These are phyloP conservation scores for Junonia oenone DNA, from an alignment of 2,888 invertebrate genomes.

Conservation along the genomic window DNA sequence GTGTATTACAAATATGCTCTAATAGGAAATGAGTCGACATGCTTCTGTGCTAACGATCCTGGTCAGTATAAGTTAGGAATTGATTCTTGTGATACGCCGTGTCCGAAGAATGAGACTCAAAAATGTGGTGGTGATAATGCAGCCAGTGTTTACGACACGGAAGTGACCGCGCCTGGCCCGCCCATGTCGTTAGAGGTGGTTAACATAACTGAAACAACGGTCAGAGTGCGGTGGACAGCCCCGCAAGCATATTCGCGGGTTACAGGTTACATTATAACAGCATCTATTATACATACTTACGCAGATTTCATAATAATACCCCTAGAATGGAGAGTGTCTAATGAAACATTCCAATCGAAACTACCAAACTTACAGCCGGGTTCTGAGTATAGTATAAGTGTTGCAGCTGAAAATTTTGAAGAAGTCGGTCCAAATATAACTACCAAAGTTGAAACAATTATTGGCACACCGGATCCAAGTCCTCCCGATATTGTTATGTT, in stretches of 20 bases:
- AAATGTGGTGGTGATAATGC: conserved; percentile 84
- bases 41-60: conserved; percentile 66
- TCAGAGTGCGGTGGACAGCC: conserved; percentile 79
- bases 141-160: conserved; percentile 85
- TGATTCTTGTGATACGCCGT: conserved; percentile 76
- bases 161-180: conserved; percentile 83
- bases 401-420: conserved; percentile 82
- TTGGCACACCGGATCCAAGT: conserved; percentile 85
- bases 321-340: conserved; percentile 80
- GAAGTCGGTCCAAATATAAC: conserved; percentile 80
- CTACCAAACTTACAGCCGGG: conserved; percentile 85
- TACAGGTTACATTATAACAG: conserved; percentile 77
- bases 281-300: conserved; percentile 77
- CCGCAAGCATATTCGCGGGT: conserved; percentile 77
- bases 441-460: conserved; percentile 82
- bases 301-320: conserved; percentile 69
- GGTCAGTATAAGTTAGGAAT: conserved; percentile 62
- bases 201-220: conserved; percentile 82
- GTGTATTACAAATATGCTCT: conserved; percentile 69
- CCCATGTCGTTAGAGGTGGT: conserved; percentile 80
- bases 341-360: conserved; percentile 77
- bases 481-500: conserved; percentile 84
- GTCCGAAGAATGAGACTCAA: conserved; percentile 80
- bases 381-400: conserved; percentile 85
- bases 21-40: conserved; percentile 63